Conservation (phyloP, 1,140 invertebrate genomes). For the Drosophila nasuta region DNA sequence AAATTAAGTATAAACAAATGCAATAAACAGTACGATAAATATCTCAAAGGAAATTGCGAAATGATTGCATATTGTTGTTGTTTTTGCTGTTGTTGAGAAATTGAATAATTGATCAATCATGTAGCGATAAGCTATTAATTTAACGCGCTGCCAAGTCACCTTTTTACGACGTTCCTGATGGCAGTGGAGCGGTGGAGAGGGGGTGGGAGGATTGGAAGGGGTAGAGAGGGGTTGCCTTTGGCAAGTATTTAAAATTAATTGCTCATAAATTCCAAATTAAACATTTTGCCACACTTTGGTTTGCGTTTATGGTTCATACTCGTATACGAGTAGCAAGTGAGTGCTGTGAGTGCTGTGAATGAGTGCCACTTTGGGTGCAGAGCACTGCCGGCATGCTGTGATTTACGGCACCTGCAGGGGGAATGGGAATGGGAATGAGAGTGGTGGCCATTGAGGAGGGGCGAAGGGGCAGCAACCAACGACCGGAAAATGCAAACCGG, state of each 20-base stretch:
- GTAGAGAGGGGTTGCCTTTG: slow-evolving; percentile 22
- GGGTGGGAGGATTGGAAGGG: background rate
- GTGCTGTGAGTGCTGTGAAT: slow-evolving; percentile 19
- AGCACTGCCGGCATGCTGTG: slow-evolving; percentile 58
- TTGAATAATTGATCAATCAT: slow-evolving; percentile 72
- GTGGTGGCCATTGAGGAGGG: background rate
- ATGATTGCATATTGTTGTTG: slow-evolving; percentile 21
- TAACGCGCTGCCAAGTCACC: slow-evolving; percentile 60
- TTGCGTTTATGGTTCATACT: slow-evolving; percentile 71
- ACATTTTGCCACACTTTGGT: slow-evolving; percentile 78
- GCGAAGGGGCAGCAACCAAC: slow-evolving; percentile 61
- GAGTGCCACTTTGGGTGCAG: slow-evolving; percentile 42
- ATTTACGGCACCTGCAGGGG: slow-evolving; percentile 59
- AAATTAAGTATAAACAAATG: slow-evolving; percentile 5
- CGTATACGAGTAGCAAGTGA: slow-evolving; percentile 27
- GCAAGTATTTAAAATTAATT: slow-evolving; percentile 80
- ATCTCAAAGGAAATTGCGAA: slow-evolving; percentile 2
- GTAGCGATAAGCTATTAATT: slow-evolving; percentile 62
- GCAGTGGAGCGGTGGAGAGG: background rate
- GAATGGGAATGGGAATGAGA: background rate
- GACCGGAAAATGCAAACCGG: slow-evolving; percentile 78
- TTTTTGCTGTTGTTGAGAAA: slow-evolving; percentile 39
- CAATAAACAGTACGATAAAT: slow-evolving; percentile 1
- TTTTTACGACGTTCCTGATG: slow-evolving; percentile 48
- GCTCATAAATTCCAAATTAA: slow-evolving; percentile 83